Evolutionary conservation across 1,140 invertebrate genomes (phyloP).

Genomic region (Lordiphosa stackelbergi): DNA sequence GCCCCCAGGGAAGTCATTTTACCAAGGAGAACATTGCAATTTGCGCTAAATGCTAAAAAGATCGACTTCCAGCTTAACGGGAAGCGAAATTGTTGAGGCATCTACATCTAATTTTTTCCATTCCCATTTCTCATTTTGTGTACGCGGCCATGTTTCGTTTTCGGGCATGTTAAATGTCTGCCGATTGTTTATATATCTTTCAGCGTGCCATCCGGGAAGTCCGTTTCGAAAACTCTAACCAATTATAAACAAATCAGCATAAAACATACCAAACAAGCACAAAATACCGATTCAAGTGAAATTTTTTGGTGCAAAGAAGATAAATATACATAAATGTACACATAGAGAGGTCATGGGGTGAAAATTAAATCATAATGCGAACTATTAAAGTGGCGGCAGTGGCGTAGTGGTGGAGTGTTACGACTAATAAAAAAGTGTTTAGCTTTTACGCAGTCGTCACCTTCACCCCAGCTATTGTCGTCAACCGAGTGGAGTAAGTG

Average conservation of each 20-base stretch:
- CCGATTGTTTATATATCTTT: constrained; percentile 73
- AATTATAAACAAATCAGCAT: constrained; percentile 75
- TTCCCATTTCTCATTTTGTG: constrained; percentile 25
- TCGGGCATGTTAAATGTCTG: constrained; percentile 53
- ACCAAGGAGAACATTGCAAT: constrained; percentile 51
- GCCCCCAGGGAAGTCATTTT: constrained; percentile 50
- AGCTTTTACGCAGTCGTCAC: no score
- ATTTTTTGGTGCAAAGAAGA: constrained; percentile 33
- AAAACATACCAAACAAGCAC: constrained; percentile 52
- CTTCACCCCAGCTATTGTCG: no score
- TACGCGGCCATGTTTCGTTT: constrained; percentile 6
- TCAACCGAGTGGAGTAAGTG: no score
- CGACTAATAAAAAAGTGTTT: no score
- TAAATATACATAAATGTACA: constrained; percentile 27
- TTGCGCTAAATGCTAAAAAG: constrained; percentile 61
- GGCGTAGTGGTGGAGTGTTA: no score
- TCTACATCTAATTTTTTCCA: constrained; percentile 1
- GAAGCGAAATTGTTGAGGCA: constrained; percentile 39
- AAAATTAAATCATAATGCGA: neutral
- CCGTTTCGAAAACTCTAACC: constrained; percentile 69
- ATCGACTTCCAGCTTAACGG: constrained; percentile 24
- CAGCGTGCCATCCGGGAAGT: constrained; percentile 73
- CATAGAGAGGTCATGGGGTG: constrained; percentile 1
- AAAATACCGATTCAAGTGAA: constrained; percentile 33
- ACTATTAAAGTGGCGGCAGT: neutral